Evolutionary conservation across 2,888 invertebrate genomes (phyloP).

Genomic region (Nasonia oneida): DNA sequence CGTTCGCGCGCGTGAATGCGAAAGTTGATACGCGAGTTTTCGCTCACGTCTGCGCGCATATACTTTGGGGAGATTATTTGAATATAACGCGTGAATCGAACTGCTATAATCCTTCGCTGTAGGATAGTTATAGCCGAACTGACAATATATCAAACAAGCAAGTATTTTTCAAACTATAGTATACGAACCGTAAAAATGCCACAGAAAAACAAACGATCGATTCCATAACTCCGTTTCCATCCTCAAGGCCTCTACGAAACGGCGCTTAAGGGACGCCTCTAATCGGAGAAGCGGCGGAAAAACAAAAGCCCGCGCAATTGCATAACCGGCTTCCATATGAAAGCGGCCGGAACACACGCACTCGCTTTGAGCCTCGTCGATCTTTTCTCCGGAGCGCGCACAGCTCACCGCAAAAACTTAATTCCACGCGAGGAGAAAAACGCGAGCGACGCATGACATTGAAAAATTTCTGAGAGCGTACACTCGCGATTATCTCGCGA

Average conservation of each 20-base stretch:
- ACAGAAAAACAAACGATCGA: not conserved
- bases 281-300: slow-evolving; percentile 1
- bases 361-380: slow-evolving; percentile 4
- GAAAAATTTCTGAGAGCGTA: slow-evolving; percentile 30
- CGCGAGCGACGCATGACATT: slow-evolving; percentile 40
- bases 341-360: not conserved
- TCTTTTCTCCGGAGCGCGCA: slow-evolving; percentile 10
- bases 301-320: slow-evolving; percentile 41
- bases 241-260: slow-evolving; percentile 7
- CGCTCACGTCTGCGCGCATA: not conserved
- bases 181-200: not conserved
- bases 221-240: not conserved
- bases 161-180: too few species aligned
- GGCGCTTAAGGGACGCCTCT: slow-evolving; percentile 25
- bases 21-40: not conserved
- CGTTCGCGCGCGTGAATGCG: not conserved
- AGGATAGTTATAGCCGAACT: too few species aligned
- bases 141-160: too few species aligned
- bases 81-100: not conserved
- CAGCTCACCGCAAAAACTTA: slow-evolving; percentile 36
- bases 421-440: slow-evolving; percentile 20
- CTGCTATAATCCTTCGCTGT: too few species aligned
- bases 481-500: slow-evolving; percentile 25
- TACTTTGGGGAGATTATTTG: not conserved
- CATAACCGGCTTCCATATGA: slow-evolving; percentile 49